Conservation (phyloP, 2,113 vertebrate genomes). For the Pelecanoides urinatrix region DNA sequence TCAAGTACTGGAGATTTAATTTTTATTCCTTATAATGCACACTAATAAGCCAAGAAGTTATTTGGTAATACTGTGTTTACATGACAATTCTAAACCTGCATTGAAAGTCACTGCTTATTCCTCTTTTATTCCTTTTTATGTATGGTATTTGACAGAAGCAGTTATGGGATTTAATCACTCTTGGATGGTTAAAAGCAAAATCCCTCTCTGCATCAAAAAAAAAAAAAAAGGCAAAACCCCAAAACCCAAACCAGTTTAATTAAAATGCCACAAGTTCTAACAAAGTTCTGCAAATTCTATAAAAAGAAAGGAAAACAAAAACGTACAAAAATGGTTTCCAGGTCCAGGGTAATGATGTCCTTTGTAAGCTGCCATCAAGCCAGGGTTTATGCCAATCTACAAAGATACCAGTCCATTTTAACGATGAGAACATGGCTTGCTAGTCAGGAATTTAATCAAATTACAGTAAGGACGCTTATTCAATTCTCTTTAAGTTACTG, state of each 20-base stretch:
- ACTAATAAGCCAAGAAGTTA: not conserved
- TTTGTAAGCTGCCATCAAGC: conserved; percentile 96
- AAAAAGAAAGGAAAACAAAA: not conserved
- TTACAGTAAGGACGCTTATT: not conserved
- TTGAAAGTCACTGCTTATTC: not conserved
- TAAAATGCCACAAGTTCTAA: not conserved
- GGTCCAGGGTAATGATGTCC: conserved; percentile 97
- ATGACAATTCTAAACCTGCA: not conserved
- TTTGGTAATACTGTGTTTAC: not conserved
- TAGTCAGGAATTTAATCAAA: not conserved
- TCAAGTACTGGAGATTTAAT: not conserved
- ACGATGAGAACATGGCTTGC: not conserved
- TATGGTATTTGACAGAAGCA: not conserved
- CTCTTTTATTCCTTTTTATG: not conserved
- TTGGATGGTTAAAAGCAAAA: not conserved
- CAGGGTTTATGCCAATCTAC: conserved; percentile 98
- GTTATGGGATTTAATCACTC: not conserved
- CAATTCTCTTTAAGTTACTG: not conserved
- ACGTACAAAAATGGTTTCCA: conserved; percentile 98
- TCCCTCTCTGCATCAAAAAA: not conserved
- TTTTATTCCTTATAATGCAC: not conserved
- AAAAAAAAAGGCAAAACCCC: not conserved
- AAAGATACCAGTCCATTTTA: conserved; percentile 31
- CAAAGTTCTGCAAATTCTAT: not conserved
- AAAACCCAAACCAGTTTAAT: not conserved